Percentiles rank a stretch among this genome's conserved stretches.
These are phyloP conservation scores for Pagrus major DNA, from an alignment of 2,113 vertebrate genomes.

Conservation along the genomic window DNA sequence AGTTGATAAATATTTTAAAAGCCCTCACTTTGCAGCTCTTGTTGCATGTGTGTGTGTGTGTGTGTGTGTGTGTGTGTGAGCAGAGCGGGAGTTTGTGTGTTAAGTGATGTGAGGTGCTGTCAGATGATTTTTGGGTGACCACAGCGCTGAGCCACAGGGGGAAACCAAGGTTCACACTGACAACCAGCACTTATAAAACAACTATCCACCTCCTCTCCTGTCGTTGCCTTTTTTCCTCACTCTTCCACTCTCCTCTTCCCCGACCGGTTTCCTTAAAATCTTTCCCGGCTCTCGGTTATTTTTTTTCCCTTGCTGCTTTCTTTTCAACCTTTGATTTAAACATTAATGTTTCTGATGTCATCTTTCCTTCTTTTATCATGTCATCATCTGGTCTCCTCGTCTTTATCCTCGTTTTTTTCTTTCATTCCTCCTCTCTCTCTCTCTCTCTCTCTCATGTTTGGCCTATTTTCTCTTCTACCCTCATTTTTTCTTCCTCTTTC, in stretches of 20 bases:
- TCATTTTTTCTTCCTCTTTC: background rate
- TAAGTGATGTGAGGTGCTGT: slow-evolving; percentile 53
- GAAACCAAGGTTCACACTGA: slow-evolving; percentile 44
- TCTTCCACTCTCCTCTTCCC: background rate
- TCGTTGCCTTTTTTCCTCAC: background rate
- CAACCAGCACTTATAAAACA: slow-evolving; percentile 59
- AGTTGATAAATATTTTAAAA: slow-evolving; percentile 71
- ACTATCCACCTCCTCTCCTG: background rate
- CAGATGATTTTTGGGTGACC: slow-evolving; percentile 33
- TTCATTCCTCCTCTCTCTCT: slow-evolving; percentile 1
- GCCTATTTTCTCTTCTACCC: background rate
- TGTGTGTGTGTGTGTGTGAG: slow-evolving; percentile 30
- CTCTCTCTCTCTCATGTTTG: background rate
- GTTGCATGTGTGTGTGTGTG: slow-evolving; percentile 31
- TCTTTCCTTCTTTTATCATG: slow-evolving; percentile 5
- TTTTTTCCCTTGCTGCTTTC: background rate
- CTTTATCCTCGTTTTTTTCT: background rate
- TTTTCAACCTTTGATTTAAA: slow-evolving; percentile 19
- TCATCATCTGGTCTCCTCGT: slow-evolving; percentile 2
- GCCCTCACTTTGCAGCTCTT: slow-evolving; percentile 63
- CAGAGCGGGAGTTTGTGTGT: slow-evolving; percentile 14
- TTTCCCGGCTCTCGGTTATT: background rate
- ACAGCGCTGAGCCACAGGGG: slow-evolving; percentile 30
- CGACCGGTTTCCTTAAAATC: background rate
- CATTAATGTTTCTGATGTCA: slow-evolving; percentile 21